Evolutionary conservation across 2,113 vertebrate species (phyloP).

Genomic region (Sylvilagus bachmani): DNA sequence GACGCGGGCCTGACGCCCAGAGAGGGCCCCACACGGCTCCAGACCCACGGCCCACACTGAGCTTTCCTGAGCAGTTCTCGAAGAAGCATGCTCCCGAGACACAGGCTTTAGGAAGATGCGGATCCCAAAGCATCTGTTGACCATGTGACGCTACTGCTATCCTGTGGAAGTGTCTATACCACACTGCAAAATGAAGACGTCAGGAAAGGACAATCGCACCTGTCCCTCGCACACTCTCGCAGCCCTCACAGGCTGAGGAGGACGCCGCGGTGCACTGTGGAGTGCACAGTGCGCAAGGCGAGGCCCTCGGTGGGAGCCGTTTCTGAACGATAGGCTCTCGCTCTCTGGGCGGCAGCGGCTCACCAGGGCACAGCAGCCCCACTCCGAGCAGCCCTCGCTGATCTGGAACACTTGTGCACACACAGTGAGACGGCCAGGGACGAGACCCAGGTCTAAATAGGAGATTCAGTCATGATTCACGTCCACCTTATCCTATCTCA

Average conservation of each 20-base stretch:
- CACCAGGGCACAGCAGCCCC: no score
- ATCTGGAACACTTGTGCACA: neutral
- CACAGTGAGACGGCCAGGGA: neutral
- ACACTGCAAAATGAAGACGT: no score
- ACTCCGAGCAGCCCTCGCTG: no score
- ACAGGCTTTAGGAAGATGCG: neutral
- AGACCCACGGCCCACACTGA: rapidly evolving
- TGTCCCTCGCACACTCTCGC: neutral
- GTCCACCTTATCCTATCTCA: neutral
- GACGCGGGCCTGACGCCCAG: rapidly evolving
- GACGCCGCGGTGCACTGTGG: no score
- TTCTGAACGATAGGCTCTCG: no score
- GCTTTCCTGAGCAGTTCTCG: neutral
- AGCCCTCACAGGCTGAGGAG: no score
- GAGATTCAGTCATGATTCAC: neutral
- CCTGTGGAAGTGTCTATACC: no score
- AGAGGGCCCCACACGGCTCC: rapidly evolving
- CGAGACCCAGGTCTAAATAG: neutral
- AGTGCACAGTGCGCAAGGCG: no score
- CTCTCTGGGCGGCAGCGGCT: no score
- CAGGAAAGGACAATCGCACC: no score
- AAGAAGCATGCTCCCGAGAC: no score
- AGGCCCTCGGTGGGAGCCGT: no score
- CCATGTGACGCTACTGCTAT: neutral
- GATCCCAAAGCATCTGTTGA: neutral